Evolutionary conservation across 2,888 invertebrate genomes (phyloP), one percentile per base, ranked within the genome.

Genomic region (Agapostemon virescens): DNA sequence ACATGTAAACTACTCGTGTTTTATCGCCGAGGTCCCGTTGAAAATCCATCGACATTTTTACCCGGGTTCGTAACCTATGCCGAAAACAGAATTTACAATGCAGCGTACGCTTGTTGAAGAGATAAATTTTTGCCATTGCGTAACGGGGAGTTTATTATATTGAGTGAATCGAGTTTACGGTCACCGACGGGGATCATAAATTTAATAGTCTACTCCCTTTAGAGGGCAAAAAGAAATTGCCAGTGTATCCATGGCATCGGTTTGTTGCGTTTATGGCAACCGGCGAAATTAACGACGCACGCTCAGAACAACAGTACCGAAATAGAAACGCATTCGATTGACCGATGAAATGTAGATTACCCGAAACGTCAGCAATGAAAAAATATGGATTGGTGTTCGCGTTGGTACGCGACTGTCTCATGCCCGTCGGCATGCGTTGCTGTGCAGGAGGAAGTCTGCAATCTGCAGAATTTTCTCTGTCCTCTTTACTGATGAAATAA

Each of bases 271-370:
- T n/a, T n/a, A n/a, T n/a, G n/a, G n/a, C n/a, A n/a, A n/a, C n/a
- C n/a, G n/a, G n/a, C 85, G 70, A 81, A 85, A 85, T 85, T 83
- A 85, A 85, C 83, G 83, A 75, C 74, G 55, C 77, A 63, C 70
- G 69, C 77, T 72, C 52, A 52, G 67, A 68, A 11, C 81, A 81
- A 72, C 83, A 71, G 81, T 70, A 83, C 69, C 68, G 77, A 58
- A 70, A 73, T 58, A 73, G 77, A 77, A 76, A 75, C 77, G 75
- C 69, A 71, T 69, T 66, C 74, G 67, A 77, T 68, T 69, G 78
- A 72, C 72, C 70, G 77, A 77, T 75, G 77, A 75, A 81, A 72
- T 49, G 81, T 30, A 45, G 45, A 80, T 84, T 79, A 77, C 68
- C 63, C 66, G 77, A 79, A 77, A 82, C 66, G 77, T 84, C 84